phyloP scores from a whole-genome alignment of 2,113 vertebrate genomes.

The Bubo bubo region DNA sequence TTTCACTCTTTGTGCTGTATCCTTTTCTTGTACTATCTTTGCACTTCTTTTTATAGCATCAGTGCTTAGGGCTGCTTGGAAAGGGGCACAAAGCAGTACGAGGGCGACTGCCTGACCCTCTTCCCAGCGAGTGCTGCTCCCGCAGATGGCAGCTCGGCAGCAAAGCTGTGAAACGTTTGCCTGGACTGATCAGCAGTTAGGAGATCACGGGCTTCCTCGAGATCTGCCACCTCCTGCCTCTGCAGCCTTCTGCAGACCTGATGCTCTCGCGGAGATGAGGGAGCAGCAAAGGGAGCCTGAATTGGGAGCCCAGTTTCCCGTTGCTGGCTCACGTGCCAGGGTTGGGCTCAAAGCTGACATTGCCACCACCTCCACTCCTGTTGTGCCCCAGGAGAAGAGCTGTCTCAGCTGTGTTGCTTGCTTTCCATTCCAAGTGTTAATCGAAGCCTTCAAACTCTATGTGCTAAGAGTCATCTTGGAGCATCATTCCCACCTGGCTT shows the following conservation, averaged over 20 bases:
- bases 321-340: background rate
- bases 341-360: background rate
- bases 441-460: background rate
- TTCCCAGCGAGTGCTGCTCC: background rate
- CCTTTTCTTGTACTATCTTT: background rate
- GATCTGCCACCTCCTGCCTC: background rate
- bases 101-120: background rate
- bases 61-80: background rate
- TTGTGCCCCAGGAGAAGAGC: background rate
- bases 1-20: background rate
- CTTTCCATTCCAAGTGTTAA: background rate
- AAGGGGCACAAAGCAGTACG: background rate
- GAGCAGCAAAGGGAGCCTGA: background rate
- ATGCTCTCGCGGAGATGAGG: fast-evolving
- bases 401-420: background rate
- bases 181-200: background rate
- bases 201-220: background rate
- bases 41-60: background rate
- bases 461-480: background rate
- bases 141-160: background rate
- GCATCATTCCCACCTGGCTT: background rate
- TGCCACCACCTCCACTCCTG: background rate
- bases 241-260: background rate
- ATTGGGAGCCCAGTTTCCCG: background rate
- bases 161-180: fast-evolving